Evolutionary conservation across 1,140 invertebrate species (phyloP), one percentile per base, ranked within the genome.

Genomic region (Psix sp.): DNA sequence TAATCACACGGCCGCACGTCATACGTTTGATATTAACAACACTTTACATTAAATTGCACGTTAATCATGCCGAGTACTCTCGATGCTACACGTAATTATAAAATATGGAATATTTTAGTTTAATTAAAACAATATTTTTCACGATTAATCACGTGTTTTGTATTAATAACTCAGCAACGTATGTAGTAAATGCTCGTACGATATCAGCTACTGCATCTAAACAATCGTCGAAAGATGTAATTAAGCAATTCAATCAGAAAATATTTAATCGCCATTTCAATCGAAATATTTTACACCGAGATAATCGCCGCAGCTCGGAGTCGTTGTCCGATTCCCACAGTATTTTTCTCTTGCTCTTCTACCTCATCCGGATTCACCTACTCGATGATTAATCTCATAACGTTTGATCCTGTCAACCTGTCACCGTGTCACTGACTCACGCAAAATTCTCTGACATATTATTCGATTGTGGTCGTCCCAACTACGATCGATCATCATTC

Each of bases 391-490:
- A 73, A 73, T 73, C 70, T 73, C 70, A 60, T 73, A 73, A 73
- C 70, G 54, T 66, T 73, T 73, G 60, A 73, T 73, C 70, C 70
- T 66, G 70, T 73, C 70, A 59, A 56, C 46, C 70, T 73, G 70
- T 73, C 70, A 74, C 70, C 70, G 56, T 74, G 70, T 74, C 70
- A 74, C 70, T 73, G 70, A 54, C 52, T 74, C 70, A 56, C 70
- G 54, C 46, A 56, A 66, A 54, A 63, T 74, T 66, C 70, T 52
- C 52, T 56, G 62, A 74, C 62, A 62, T 74, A 73, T 65, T 60
- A 60, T 66, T 66, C 70, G 60, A 65, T 60, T 66, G 70, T 45
- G 70, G 51, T 54, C 56, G 62, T 49, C 63, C 71, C 45, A 63
- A 67, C 71, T 62, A 38, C 63, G 63, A 74, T 74, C 71, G 63